phyloP scores from a whole-genome alignment of 1,140 invertebrate genomes.

The Lepidurus couesii region DNA sequence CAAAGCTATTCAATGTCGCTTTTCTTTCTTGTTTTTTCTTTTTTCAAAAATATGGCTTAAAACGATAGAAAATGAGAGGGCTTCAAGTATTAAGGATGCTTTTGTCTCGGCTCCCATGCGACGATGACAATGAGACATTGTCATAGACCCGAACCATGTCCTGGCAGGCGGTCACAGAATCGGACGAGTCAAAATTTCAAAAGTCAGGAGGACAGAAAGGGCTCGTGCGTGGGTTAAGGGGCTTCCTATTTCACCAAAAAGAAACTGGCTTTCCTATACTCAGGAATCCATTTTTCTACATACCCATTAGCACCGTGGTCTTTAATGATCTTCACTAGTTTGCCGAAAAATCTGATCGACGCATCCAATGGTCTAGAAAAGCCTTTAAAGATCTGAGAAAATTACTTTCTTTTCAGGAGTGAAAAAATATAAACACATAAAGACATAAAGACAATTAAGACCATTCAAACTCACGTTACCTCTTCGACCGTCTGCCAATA shows the following conservation, averaged over 20 bases:
- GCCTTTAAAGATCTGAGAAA: too few relatives aligned
- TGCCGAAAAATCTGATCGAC: too few relatives aligned
- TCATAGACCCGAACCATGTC: not conserved
- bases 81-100: not conserved
- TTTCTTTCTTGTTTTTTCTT: not conserved
- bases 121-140: not conserved
- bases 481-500: not conserved
- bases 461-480: not conserved
- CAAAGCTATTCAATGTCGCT: not conserved
- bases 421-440: too few relatives aligned
- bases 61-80: not conserved
- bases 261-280: too few relatives aligned
- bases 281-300: too few relatives aligned
- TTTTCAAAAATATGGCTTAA: not conserved
- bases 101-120: constrained; percentile 1
- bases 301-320: too few relatives aligned
- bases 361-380: too few relatives aligned
- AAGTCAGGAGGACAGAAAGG: not conserved
- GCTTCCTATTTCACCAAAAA: not conserved
- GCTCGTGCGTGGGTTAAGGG: not conserved
- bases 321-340: too few relatives aligned
- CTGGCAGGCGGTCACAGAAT: not conserved
- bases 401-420: too few relatives aligned
- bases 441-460: not conserved
- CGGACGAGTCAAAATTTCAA: not conserved